Conservation (phyloP, 2,113 vertebrate genomes). For the Myotis lucifugus region DNA sequence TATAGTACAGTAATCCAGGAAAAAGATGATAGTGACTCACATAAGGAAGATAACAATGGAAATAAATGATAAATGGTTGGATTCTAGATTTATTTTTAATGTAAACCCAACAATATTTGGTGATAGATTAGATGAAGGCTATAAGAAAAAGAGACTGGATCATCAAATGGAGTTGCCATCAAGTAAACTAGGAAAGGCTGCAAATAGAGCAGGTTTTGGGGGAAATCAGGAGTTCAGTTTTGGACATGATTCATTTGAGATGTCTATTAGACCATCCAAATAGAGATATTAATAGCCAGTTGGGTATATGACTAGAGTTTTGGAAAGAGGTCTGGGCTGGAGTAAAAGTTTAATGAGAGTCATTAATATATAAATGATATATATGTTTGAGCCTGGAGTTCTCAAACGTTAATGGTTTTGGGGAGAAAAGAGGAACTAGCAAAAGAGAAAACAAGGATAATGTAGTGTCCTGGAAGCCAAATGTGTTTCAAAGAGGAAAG, state of each 20-base stretch:
- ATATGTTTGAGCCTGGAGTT: neutral
- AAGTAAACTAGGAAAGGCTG: neutral
- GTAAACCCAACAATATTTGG: neutral
- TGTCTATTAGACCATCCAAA: neutral
- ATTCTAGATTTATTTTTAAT: neutral
- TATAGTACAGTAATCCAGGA: neutral
- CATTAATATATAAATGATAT: neutral
- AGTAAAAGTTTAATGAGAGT: neutral
- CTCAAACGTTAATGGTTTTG: neutral
- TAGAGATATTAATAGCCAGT: neutral
- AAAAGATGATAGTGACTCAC: neutral
- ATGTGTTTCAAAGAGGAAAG: conserved; percentile 13
- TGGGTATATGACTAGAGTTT: neutral
- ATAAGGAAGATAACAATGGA: neutral
- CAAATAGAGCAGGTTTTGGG: neutral
- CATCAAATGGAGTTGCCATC: neutral
- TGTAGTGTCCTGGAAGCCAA: neutral
- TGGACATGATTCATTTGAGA: neutral
- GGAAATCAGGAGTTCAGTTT: neutral
- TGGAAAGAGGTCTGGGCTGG: neutral
- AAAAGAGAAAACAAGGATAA: conserved; percentile 9
- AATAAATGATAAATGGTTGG: neutral
- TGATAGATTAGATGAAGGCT: neutral
- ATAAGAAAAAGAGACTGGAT: neutral
- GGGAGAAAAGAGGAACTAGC: neutral